Base-by-base conservation (phyloP, 2,888 invertebrate genomes). In the Trissonchulus latispiculum region DNA sequence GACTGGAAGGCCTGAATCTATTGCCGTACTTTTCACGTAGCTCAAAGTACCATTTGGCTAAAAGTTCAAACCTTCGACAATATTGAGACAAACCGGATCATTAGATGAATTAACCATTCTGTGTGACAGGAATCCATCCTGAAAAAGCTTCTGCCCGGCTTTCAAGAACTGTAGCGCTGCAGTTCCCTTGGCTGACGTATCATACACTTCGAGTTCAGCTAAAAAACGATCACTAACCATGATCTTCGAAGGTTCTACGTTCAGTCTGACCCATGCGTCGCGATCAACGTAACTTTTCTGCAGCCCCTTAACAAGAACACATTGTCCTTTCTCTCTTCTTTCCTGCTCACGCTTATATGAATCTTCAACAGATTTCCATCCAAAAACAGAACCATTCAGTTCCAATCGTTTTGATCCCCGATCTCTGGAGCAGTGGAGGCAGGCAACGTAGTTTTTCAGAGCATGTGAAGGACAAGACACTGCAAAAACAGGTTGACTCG, bases 1-100 rank as follows among this genome's bases (percentile, higher is more conserved):
- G n/a, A n/a, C n/a, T n/a, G n/a, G n/a, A n/a, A n/a, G 28, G 69
- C 36, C 23, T 33, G 36, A 68, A 68, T 36, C 36, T 36, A 23
- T 23, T 3, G 36, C 28, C n/a, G n/a, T 68, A 36, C n/a, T 8
- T 3, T 15, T 48, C 23, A 3, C 8, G 28, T 36, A 68, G 36
- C 28, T 36, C n/a, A 68, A 15, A 36, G n/a, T 68, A 33, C 69
- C 69, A 68, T 2, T 33, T 3, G n/a, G 69, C 69, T 15, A 68
- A 68, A 33, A 68, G n/a, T 68, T n/a, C n/a, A 68, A 68, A 28
- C 69, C 69, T 31, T 33, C 28, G 33, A 32, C n/a, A 35, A 68
- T 68, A 8, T 68, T 23, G n/a, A 36, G 23, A 28, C 33, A 28
- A 35, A 23, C 28, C 23, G 33, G 28, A n/a, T 68, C 69, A 28